Conservation (phyloP, 1,140 invertebrate species). For the Bombus vancouverensis region DNA sequence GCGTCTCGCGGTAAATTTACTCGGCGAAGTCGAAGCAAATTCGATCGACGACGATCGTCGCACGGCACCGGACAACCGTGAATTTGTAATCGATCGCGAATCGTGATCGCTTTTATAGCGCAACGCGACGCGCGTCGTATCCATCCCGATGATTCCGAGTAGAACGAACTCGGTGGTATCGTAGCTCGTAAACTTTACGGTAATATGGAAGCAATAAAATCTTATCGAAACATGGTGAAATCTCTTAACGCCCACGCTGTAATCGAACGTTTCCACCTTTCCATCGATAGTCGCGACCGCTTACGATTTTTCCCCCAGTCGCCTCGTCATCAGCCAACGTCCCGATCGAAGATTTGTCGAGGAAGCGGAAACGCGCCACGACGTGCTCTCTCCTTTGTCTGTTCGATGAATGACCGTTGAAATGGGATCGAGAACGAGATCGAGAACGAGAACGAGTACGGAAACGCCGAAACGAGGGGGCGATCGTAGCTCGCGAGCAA, state of each 20-base stretch:
- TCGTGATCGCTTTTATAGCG: slow-evolving; percentile 62
- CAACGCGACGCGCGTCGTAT: slow-evolving; percentile 43
- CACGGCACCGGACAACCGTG: not conserved
- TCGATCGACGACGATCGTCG: slow-evolving; percentile 49
- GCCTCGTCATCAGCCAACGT: not conserved
- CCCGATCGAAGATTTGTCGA: not conserved
- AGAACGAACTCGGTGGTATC: slow-evolving; percentile 17
- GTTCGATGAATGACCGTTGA: not conserved
- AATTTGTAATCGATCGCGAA: slow-evolving; percentile 67
- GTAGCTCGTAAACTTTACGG: slow-evolving; percentile 48
- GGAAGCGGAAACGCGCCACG: not conserved
- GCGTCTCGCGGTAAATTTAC: not conserved
- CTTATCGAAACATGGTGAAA: slow-evolving; percentile 48
- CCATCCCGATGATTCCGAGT: slow-evolving; percentile 49
- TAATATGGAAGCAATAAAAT: slow-evolving; percentile 61
- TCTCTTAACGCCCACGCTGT: slow-evolving; percentile 39
- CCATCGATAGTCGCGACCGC: slow-evolving; percentile 6
- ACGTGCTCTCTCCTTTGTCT: too few species aligned
- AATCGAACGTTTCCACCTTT: slow-evolving; percentile 43
- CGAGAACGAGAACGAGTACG: too few species aligned
- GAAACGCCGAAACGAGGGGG: too few species aligned
- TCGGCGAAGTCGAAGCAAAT: not conserved
- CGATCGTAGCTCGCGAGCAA: not conserved
- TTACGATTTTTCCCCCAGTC: not conserved
- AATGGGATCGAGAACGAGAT: not conserved